Evolutionary conservation across 2,797 vertebrate species (phyloP).

Genomic region (Crocidura indochinensis): DNA sequence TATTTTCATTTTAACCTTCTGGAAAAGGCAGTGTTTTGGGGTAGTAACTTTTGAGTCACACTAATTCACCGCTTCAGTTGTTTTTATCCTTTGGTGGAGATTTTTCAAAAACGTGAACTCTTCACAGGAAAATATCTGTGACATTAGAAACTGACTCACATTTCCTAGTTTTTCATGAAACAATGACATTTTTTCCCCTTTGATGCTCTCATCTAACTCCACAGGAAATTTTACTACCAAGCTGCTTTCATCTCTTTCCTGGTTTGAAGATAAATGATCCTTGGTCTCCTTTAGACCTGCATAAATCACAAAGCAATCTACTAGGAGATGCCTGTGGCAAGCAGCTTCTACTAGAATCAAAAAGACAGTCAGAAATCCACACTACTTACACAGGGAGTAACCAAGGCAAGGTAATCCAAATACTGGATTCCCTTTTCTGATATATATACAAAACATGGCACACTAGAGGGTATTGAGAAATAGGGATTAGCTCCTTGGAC

Average conservation of each 20-base stretch:
- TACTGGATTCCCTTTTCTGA: slow-evolving; percentile 33
- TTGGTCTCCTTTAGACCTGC: slow-evolving; percentile 89
- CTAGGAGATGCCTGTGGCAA: slow-evolving; percentile 89
- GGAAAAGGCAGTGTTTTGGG: not conserved
- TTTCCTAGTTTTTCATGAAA: slow-evolving; percentile 88
- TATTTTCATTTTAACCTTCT: slow-evolving; percentile 62
- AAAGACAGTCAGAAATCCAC: slow-evolving; percentile 87
- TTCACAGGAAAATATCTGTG: slow-evolving; percentile 79
- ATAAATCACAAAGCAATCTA: slow-evolving; percentile 93
- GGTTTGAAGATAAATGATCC: slow-evolving; percentile 91
- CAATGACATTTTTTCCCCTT: slow-evolving; percentile 89
- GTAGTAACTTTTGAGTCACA: slow-evolving; percentile 28
- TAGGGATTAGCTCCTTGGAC: not conserved
- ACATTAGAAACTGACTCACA: slow-evolving; percentile 88
- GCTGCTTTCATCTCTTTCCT: slow-evolving; percentile 90
- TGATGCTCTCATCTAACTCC: slow-evolving; percentile 89
- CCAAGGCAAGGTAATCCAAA: slow-evolving; percentile 71
- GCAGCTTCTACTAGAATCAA: slow-evolving; percentile 86
- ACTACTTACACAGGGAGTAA: slow-evolving; percentile 84
- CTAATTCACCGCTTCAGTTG: slow-evolving; percentile 12
- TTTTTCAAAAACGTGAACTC: slow-evolving; percentile 81
- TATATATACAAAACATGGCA: slow-evolving; percentile 42
- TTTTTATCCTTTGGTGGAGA: slow-evolving; percentile 72
- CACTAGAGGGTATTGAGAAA: not conserved
- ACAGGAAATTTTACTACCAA: slow-evolving; percentile 89